These are phyloP conservation scores for Tylochromis polylepis DNA, from an alignment of 2,113 vertebrate genomes.

Conservation along the genomic window DNA sequence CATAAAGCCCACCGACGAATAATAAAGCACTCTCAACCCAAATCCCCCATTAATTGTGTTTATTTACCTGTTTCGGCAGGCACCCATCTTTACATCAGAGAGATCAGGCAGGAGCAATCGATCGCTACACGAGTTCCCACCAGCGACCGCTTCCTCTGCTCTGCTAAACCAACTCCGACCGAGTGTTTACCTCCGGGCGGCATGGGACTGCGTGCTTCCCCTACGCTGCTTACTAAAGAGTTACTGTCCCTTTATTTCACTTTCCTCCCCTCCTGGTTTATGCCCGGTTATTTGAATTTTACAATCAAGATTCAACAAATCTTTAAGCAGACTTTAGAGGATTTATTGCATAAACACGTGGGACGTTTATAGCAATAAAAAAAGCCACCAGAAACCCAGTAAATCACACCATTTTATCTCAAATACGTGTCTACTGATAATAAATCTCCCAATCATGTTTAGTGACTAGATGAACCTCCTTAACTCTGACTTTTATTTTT, in stretches of 20 bases:
- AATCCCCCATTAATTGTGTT: conserved; percentile 39
- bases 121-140: conserved; percentile 39
- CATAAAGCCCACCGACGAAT: background rate
- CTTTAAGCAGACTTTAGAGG: background rate
- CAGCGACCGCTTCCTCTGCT: background rate
- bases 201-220: background rate
- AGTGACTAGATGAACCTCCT: background rate
- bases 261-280: background rate
- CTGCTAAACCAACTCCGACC: background rate
- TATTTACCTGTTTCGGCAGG: conserved; percentile 70
- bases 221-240: background rate
- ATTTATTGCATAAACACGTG: background rate
- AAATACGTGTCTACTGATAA: background rate
- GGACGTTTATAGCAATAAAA: background rate
- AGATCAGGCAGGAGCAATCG: conserved; percentile 71
- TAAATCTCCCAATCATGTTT: background rate
- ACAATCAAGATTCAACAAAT: background rate
- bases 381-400: background rate
- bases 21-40: background rate
- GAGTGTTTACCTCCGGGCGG: background rate
- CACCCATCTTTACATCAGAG: conserved; percentile 69
- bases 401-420: background rate
- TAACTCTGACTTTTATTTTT: background rate
- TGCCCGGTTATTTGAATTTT: background rate
- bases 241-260: background rate